Conservation (phyloP, 2,888 invertebrate species). For the Ormia ochracea region DNA sequence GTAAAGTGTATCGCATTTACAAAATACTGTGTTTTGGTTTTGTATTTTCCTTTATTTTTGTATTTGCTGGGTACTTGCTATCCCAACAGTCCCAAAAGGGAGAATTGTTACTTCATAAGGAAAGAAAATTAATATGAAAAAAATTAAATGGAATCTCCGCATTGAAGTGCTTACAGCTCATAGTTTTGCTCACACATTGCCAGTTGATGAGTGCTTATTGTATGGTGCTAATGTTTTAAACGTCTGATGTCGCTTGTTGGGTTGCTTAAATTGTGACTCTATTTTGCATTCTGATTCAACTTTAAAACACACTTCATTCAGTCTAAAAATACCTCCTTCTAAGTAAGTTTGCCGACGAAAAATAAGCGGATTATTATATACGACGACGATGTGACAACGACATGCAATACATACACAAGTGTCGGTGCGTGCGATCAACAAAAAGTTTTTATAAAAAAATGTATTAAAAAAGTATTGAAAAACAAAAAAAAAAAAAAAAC, state of each 20-base stretch:
- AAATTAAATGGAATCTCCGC: conserved; percentile 45
- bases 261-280: conserved; percentile 26
- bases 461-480: no score
- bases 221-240: conserved; percentile 57
- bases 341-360: conserved; percentile 54
- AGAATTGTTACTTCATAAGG: conserved; percentile 49
- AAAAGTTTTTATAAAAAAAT: no score
- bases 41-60: not conserved
- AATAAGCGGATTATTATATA: conserved; percentile 45
- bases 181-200: conserved; percentile 42
- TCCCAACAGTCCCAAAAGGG: conserved; percentile 47
- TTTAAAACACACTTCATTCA: conserved; percentile 51
- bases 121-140: conserved; percentile 36
- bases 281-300: conserved; percentile 57
- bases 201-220: conserved; percentile 55
- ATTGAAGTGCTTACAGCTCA: conserved; percentile 36
- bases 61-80: not conserved
- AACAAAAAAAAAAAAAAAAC: not conserved
- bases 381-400: conserved; percentile 44
- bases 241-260: conserved; percentile 44
- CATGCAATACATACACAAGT: conserved; percentile 38
- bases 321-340: conserved; percentile 56
- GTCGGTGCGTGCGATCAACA: conserved; percentile 59
- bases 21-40: conserved; percentile 5
- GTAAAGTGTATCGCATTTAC: conserved; percentile 24